Percentiles rank a stretch among this genome's conserved stretches.
Conservation (phyloP, 2,888 invertebrate genomes). For the Chrysina gloriosa region DNA sequence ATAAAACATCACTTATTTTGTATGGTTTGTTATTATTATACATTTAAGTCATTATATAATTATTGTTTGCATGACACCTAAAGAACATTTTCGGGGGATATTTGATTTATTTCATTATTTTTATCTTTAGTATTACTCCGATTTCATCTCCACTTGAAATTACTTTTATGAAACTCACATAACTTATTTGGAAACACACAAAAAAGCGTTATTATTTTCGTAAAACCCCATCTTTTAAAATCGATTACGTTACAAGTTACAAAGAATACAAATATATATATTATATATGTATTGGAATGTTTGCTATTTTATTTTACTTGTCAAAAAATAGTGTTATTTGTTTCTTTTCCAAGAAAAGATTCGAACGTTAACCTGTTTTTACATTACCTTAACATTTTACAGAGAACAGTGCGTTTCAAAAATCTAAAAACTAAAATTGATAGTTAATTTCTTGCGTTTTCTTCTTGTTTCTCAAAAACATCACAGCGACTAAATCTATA, state of each 20-base stretch:
- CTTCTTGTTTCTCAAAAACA: slow-evolving; percentile 50
- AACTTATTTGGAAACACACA: slow-evolving; percentile 56
- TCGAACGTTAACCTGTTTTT: slow-evolving; percentile 31
- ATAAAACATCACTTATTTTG: slow-evolving; percentile 28
- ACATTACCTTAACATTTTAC: slow-evolving; percentile 34
- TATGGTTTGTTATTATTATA: slow-evolving; percentile 59
- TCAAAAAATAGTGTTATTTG: slow-evolving; percentile 62
- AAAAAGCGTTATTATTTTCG: slow-evolving; percentile 57
- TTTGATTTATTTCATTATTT: slow-evolving; percentile 46
- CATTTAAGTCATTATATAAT: slow-evolving; percentile 65
- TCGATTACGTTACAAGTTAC: slow-evolving; percentile 47
- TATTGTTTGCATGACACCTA: slow-evolving; percentile 65
- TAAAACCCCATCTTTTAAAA: slow-evolving; percentile 26
- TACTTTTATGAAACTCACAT: slow-evolving; percentile 29
- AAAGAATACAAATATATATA: slow-evolving; percentile 58
- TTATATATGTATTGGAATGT: slow-evolving; percentile 56
- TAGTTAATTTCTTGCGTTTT: slow-evolving; percentile 42
- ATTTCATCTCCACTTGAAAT: slow-evolving; percentile 20
- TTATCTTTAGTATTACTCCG: slow-evolving; percentile 21
- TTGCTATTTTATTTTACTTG: slow-evolving; percentile 56
- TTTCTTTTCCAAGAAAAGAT: slow-evolving; percentile 41
- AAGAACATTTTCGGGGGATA: slow-evolving; percentile 56
- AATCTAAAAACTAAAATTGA: slow-evolving; percentile 17
- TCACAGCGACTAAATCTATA: slow-evolving; percentile 61
- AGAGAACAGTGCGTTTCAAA: slow-evolving; percentile 34